Conservation (phyloP, 1,140 invertebrate species). For the Drosophila grimshawi region DNA sequence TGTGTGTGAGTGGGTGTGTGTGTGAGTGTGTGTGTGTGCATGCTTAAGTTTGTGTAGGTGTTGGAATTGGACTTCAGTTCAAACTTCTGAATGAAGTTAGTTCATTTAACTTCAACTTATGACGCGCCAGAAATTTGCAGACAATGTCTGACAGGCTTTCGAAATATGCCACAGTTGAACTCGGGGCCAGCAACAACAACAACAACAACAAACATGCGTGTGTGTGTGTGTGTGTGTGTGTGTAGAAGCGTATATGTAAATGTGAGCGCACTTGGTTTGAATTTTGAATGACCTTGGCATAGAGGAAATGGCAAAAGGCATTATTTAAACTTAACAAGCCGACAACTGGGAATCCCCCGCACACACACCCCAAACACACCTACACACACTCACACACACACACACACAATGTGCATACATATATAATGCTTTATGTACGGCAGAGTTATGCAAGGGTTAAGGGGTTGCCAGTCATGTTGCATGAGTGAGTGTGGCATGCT, state of each 20-base stretch:
- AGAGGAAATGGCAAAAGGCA: conserved; percentile 76
- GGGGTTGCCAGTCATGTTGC: conserved; percentile 14
- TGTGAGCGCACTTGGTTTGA: conserved; percentile 71
- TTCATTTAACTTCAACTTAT: conserved; percentile 80
- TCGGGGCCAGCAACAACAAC: conserved; percentile 48
- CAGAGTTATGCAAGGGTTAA: conserved; percentile 34
- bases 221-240: conserved; percentile 27
- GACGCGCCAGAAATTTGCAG: conserved; percentile 75
- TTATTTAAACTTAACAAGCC: conserved; percentile 81
- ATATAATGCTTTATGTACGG: conserved; percentile 17
- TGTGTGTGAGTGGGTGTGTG: conserved; percentile 18
- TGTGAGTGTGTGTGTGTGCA: conserved; percentile 6
- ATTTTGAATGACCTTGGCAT: conserved; percentile 84
- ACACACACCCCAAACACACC: conserved; percentile 5
- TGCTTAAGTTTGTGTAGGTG: conserved; percentile 29
- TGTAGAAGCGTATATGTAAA: conserved; percentile 31
- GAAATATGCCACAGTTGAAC: conserved; percentile 46
- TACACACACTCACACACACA: conserved; percentile 3
- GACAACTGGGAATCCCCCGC: conserved; percentile 62
- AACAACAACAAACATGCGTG: conserved; percentile 11
- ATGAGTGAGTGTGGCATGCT: conserved; percentile 34
- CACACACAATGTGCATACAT: not conserved
- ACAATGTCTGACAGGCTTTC: conserved; percentile 75
- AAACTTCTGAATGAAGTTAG: conserved; percentile 73
- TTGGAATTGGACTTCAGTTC: conserved; percentile 33